These are phyloP conservation scores for Chaetops frenatus DNA, from an alignment of 2,113 vertebrate genomes.

Conservation along the genomic window DNA sequence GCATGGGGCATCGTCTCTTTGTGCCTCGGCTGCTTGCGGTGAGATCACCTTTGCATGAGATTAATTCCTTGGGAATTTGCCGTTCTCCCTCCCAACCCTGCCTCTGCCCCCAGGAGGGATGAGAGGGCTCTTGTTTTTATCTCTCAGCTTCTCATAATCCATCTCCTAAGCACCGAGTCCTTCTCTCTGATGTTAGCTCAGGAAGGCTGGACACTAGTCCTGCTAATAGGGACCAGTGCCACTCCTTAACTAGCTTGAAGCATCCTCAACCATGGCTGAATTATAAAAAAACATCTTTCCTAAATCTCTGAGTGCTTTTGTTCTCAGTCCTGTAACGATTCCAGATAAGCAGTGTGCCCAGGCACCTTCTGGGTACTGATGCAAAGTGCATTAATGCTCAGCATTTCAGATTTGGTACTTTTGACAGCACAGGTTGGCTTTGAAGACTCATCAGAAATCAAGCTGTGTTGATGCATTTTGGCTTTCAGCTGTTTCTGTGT, in stretches of 20 bases:
- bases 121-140: neutral
- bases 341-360: neutral
- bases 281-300: neutral
- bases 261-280: neutral
- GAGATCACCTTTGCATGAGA: slow-evolving; percentile 75
- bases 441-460: neutral
- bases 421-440: slow-evolving; percentile 3
- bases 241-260: slow-evolving; percentile 53
- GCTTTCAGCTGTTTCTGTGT: neutral
- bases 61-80: slow-evolving; percentile 22
- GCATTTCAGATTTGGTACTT: neutral
- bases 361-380: neutral
- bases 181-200: neutral
- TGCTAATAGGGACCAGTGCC: neutral
- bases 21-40: slow-evolving; percentile 97
- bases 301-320: slow-evolving; percentile 9
- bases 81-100: neutral
- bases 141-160: neutral
- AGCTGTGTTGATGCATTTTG: neutral
- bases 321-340: neutral
- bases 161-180: neutral
- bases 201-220: neutral
- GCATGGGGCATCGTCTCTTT: slow-evolving; percentile 98
- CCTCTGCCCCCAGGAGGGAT: neutral
- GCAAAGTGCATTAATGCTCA: neutral